Evolutionary conservation across 2,797 vertebrate species (phyloP), one percentile per base, ranked within the genome.

Genomic region (Pseudocheirus occidentalis): DNA sequence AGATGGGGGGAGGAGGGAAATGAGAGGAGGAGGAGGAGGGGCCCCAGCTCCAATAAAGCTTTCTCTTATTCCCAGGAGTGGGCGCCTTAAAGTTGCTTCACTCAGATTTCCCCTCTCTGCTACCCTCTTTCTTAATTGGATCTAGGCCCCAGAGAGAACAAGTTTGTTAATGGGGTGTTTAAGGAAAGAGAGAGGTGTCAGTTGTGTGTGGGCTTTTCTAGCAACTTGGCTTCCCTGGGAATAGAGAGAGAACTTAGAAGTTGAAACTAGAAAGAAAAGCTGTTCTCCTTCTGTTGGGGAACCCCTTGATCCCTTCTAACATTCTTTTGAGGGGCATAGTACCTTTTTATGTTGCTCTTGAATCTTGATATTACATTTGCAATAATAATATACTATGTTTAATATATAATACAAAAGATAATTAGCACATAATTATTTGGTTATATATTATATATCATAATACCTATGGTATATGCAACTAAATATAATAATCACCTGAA

Each of bases 151-250:
- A 96, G 98, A 95, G 92, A 96, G 96, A 97, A 95, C 81, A 92
- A 92, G 16, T 97, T 98, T 96, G 93, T 93, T 98, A 96, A 96
- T 93, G 73, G 96, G 73, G 87, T 96, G 95, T 94, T 97, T 97
- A 97, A 95, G 96, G 94, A 94, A 94, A 97, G 95, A 95, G 98
- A 95, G 95, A 97, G 96, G 97, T 97, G 90, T 95, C 94, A 94
- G 95, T 96, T 98, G 95, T 95, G 94, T 66, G n/a, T 97, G 92
- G 73, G 96, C 91, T 16, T 55, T 97, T 95, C 95, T 97, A 96
- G 96, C 97, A 98, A 95, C 40, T 57, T 93, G 92, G 50, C 53
- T 73, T 95, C 90, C 90, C 13, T 97, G 96, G 97, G 96, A 96
- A 96, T 95, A 92, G 91, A 91, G 94, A 54, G 91, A 91, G 94